Base-by-base conservation (phyloP, 2,888 invertebrate genomes). In the Anagyrus pseudococci region DNA sequence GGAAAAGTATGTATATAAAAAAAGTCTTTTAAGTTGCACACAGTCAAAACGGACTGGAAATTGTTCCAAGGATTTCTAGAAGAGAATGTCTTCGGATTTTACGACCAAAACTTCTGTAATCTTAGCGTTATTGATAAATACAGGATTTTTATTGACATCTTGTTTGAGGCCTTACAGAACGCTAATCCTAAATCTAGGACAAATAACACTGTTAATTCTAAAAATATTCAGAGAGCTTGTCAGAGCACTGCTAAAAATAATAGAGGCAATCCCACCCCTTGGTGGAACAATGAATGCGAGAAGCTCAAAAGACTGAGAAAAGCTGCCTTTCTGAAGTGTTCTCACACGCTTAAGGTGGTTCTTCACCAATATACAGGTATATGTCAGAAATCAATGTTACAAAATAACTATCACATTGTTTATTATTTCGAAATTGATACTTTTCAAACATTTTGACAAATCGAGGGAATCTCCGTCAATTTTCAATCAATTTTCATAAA, bases 201-300 rank as follows among this genome's bases (percentile, higher is more conserved):
- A 6, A 4, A 49, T 17, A 25, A 49, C n/a, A 49, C 7, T 4
- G 1, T 10, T 10, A 29, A 29, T 10, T 29, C 4, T 37, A 37
- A 2, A 13, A 37, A 37, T 13, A 15, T 8, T 13, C 10, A 37
- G 2, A 37, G 4, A 13, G 13, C 33, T 2, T 2, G 15, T 2
- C 10, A 8, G 15, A 37, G 8, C 2, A 37, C 10, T 13, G 8
- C 20, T n/a, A 23, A 23, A 6, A 40, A 15, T 2, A 40, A 15
- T 40, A n/a, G 6, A 2, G 23, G 3, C 20, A 52, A 52, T 22
- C 37, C 52, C 1, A 26, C 26, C 2, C 20, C 55, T 15, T 55
- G 55, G 44, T 54, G 26, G 54, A 19, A 54, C n/a, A 7, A 1
- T 2, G 43, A 26, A 2, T 52, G 52, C 23, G 20, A 50, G 20